phyloP scores from a whole-genome alignment of 2,113 vertebrate species.

The Ameiurus melas region DNA sequence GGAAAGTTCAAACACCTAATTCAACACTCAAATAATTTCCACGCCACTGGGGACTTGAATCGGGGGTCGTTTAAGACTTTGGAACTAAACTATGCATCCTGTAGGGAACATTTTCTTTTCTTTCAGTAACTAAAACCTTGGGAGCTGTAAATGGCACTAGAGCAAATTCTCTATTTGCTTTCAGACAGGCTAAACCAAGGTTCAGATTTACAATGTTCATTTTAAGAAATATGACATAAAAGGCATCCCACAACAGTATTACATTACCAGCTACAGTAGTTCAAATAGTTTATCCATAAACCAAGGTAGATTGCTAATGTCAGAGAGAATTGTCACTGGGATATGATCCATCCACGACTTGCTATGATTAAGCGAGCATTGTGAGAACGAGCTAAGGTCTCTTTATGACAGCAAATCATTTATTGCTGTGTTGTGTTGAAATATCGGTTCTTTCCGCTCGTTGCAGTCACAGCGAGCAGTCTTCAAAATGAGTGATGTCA shows the following conservation, averaged over 20 bases:
- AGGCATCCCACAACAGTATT: not conserved
- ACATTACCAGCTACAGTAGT: not conserved
- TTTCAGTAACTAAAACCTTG: not conserved
- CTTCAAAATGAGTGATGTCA: conserved; percentile 1
- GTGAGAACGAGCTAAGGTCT: not conserved
- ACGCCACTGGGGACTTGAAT: not conserved
- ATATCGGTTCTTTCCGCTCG: not conserved
- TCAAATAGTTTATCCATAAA: not conserved
- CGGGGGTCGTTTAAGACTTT: not conserved
- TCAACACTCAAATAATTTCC: not conserved
- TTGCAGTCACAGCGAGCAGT: not conserved
- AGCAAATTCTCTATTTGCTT: not conserved
- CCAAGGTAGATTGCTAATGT: not conserved
- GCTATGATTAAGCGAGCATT: conserved; percentile 4
- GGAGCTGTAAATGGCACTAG: not conserved
- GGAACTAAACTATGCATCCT: not conserved
- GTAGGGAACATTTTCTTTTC: not conserved
- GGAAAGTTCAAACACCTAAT: not conserved
- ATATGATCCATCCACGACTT: not conserved
- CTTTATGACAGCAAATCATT: conserved; percentile 20
- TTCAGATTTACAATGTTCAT: not conserved
- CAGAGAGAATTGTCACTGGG: not conserved
- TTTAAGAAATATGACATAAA: not conserved
- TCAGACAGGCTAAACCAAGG: not conserved
- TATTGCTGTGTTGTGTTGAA: not conserved